A percentile compares a stretch with the other conserved stretches of the same genome.
Evolutionary conservation across 2,113 vertebrate genomes (phyloP).

Genomic region (Turdus rufiventris): DNA sequence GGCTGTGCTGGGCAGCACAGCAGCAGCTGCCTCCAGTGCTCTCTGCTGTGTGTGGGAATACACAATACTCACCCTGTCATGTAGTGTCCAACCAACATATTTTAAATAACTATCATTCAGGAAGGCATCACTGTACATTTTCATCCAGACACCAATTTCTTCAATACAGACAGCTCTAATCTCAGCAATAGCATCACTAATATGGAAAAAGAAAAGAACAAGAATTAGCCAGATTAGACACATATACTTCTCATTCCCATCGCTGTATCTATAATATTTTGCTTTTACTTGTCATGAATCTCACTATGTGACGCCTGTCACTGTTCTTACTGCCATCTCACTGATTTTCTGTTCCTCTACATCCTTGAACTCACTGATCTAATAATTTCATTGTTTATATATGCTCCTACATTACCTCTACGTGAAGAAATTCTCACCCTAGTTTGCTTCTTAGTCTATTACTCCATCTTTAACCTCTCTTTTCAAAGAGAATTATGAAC

Average conservation of each 20-base stretch:
- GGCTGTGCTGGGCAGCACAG: background rate
- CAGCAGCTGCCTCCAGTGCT: background rate
- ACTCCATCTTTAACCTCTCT: background rate
- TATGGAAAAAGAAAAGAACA: background rate
- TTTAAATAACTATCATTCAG: slow-evolving; percentile 98
- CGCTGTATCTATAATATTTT: background rate
- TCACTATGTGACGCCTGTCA: background rate
- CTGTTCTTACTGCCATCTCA: background rate
- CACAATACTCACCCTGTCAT: slow-evolving; percentile 87
- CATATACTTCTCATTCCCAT: background rate
- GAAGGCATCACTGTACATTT: slow-evolving; percentile 98
- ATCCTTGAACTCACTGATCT: background rate
- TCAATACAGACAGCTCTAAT: slow-evolving; percentile 99
- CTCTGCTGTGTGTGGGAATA: background rate
- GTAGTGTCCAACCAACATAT: slow-evolving; percentile 98
- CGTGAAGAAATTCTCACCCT: background rate
- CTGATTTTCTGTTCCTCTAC: background rate
- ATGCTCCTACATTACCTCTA: background rate
- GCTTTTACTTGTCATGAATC: background rate
- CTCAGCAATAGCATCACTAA: slow-evolving; percentile 95
- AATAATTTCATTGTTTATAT: background rate
- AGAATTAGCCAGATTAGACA: background rate
- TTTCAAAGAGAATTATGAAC: background rate
- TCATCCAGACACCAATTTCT: slow-evolving; percentile 99
- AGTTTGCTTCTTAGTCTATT: background rate